Conservation (phyloP, 2,113 vertebrate species). For the Raja brachyura region DNA sequence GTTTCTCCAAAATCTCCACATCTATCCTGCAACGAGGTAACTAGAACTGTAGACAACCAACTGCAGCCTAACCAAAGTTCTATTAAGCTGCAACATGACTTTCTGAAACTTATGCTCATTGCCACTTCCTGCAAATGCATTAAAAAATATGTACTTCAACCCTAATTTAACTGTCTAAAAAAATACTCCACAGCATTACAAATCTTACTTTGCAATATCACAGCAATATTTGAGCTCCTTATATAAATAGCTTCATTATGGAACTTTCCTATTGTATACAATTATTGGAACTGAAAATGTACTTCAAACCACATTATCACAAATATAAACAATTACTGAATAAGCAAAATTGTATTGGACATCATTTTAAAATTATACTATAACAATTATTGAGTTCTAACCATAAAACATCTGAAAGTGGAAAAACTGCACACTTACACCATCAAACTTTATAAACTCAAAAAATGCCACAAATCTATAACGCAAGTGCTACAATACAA, state of each 20-base stretch:
- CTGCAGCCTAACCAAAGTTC: too few species aligned
- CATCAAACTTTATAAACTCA: not conserved
- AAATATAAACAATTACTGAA: not conserved
- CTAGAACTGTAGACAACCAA: too few species aligned
- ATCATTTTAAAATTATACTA: not conserved
- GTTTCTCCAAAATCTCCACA: too few species aligned
- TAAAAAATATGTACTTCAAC: not conserved
- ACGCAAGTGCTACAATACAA: not conserved
- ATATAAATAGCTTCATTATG: not conserved
- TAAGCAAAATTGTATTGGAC: not conserved
- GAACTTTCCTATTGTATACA: not conserved
- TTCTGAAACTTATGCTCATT: too few species aligned
- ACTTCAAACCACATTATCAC: not conserved
- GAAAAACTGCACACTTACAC: not conserved
- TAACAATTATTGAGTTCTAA: not conserved
- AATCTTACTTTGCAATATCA: not conserved
- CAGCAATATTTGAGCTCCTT: not conserved
- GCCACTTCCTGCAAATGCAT: not conserved
- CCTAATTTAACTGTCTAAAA: not conserved
- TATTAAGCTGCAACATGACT: too few species aligned
- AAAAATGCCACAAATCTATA: not conserved
- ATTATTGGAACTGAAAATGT: not conserved
- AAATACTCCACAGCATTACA: not conserved
- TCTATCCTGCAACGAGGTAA: too few species aligned
- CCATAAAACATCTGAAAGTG: not conserved